phyloP scores from a whole-genome alignment of 2,113 vertebrate species.

The Rhinolophus ferrumequinum region DNA sequence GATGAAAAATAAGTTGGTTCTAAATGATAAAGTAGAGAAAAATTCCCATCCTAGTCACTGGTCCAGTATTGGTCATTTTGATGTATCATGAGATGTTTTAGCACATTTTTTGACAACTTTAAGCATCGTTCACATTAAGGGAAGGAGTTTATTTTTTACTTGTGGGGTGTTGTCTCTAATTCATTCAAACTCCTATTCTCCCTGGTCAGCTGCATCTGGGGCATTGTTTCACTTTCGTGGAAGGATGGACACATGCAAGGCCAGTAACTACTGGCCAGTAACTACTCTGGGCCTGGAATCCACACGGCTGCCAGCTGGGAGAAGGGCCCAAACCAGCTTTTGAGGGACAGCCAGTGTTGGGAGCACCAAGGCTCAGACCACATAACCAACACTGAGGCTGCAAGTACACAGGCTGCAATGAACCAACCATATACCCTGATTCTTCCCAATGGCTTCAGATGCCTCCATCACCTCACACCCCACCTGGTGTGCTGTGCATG shows the following conservation, averaged over 20 bases:
- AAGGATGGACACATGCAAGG: neutral
- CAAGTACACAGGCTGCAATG: neutral
- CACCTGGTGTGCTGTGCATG: neutral
- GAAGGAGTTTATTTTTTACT: neutral
- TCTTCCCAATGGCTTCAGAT: neutral
- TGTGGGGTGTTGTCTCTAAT: neutral
- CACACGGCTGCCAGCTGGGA: neutral
- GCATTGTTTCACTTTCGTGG: neutral
- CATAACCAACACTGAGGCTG: neutral
- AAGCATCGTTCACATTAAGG: neutral
- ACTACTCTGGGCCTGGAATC: neutral
- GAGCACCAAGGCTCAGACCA: neutral
- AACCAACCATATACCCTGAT: neutral
- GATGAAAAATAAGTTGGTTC: neutral
- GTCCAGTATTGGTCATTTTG: neutral
- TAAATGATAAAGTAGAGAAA: conserved; percentile 20
- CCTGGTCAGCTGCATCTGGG: neutral
- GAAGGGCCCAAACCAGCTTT: neutral
- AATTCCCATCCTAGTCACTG: neutral
- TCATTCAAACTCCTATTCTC: conserved; percentile 7
- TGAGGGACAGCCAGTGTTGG: neutral
- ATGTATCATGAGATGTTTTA: neutral
- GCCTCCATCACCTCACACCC: neutral
- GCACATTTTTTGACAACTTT: neutral
- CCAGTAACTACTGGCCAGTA: no score